A percentile compares a stretch with the other conserved stretches of the same genome.
Conservation (phyloP, 2,888 invertebrate species). For the Heliconius erato region DNA sequence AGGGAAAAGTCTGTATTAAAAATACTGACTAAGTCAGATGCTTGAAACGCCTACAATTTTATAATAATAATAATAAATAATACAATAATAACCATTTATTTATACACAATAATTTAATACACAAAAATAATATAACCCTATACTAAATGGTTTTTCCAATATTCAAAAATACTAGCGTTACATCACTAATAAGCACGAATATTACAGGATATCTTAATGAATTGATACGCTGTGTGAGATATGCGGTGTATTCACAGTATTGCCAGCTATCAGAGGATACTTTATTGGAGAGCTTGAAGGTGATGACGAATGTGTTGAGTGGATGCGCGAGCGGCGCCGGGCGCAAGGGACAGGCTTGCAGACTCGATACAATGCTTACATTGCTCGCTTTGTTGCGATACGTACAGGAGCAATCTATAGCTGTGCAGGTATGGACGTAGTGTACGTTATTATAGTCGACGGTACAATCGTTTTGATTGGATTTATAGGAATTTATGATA, state of each 20-base stretch:
- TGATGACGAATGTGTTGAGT: slow-evolving; percentile 62
- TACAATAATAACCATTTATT: not conserved
- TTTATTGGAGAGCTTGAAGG: slow-evolving; percentile 62
- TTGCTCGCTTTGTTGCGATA: slow-evolving; percentile 68
- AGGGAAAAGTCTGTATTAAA: not conserved
- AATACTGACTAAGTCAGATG: not conserved
- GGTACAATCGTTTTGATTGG: not conserved
- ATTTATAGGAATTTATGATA: slow-evolving; percentile 9
- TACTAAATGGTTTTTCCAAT: not conserved
- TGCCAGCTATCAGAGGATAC: slow-evolving; percentile 72
- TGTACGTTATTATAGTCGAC: not conserved
- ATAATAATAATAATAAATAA: not conserved
- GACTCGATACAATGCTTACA: slow-evolving; percentile 70
- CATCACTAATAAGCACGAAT: slow-evolving; percentile 33
- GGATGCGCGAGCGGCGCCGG: slow-evolving; percentile 73
- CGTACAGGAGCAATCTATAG: slow-evolving; percentile 64
- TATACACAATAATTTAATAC: not conserved
- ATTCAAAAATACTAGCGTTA: not conserved
- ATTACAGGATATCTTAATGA: slow-evolving; percentile 77
- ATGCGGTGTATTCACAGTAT: slow-evolving; percentile 68
- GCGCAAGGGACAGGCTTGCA: slow-evolving; percentile 74
- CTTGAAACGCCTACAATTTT: not conserved
- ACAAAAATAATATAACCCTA: not conserved
- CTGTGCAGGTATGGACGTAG: slow-evolving; percentile 69
- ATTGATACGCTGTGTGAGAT: slow-evolving; percentile 73